Evolutionary conservation across 2,113 vertebrate genomes (phyloP).

Genomic region (western clawed frog (Xenopus tropicalis)): UCB_Xtro_10.0 CM004450.2:68821501-68822000

Average conservation of each 20-base stretch:
- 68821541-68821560: not conserved
- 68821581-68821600: too few species aligned
- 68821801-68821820: slow-evolving; percentile 77
- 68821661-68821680: too few species aligned
- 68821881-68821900: too few species aligned
- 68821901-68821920: too few species aligned
- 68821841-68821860: slow-evolving; percentile 59
- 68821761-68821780: slow-evolving; percentile 79
- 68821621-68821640: too few species aligned
- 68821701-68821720: slow-evolving; percentile 70
- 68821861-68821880: not conserved
- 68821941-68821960: too few species aligned
- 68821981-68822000: too few species aligned
- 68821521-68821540: not conserved
- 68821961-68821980: too few species aligned
- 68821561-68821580: not conserved
- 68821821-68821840: slow-evolving; percentile 68
- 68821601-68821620: too few species aligned
- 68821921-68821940: too few species aligned
- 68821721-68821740: slow-evolving; percentile 71
- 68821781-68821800: slow-evolving; percentile 82
- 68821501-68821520: not conserved
- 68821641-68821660: too few species aligned
- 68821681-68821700: too few species aligned
- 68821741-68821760: slow-evolving; percentile 76